These are phyloP conservation scores for Tapera naevia DNA, from an alignment of 2,797 vertebrate species.

Conservation along the genomic window DNA sequence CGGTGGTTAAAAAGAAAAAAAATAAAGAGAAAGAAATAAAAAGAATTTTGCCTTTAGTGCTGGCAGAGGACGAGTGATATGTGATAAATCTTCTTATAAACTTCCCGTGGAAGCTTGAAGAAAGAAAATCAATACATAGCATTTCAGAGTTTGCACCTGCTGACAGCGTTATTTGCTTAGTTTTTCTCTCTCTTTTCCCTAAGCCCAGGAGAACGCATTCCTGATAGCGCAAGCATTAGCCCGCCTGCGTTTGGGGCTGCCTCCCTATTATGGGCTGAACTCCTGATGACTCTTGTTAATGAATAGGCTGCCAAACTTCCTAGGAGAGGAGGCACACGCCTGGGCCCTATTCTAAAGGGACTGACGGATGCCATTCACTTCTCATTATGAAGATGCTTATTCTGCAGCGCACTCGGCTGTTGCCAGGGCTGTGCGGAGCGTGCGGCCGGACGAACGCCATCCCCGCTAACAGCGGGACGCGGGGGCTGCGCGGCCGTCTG, in stretches of 20 bases:
- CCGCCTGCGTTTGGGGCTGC: constrained; percentile 35
- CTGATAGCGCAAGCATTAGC: constrained; percentile 19
- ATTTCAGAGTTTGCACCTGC: constrained; percentile 22
- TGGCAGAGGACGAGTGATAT: not conserved
- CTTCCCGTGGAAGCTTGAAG: not conserved
- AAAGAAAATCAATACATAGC: constrained; percentile 8
- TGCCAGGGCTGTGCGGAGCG: constrained; percentile 75
- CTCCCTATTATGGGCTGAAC: constrained; percentile 73
- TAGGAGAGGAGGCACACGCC: constrained; percentile 70
- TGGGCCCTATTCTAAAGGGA: constrained; percentile 76
- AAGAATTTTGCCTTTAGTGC: not conserved
- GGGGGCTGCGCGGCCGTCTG: constrained; percentile 85
- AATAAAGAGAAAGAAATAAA: not conserved
- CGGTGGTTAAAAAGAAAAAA: not conserved
- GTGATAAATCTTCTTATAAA: constrained; percentile 27
- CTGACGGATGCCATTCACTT: constrained; percentile 80
- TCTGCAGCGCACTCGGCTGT: constrained; percentile 80
- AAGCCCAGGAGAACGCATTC: constrained; percentile 17
- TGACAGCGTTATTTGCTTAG: constrained; percentile 26
- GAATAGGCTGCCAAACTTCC: constrained; percentile 84
- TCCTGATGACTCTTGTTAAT: constrained; percentile 81
- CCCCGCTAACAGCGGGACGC: constrained; percentile 80
- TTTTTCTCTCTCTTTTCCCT: not conserved
- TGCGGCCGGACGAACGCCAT: not conserved
- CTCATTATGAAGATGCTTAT: constrained; percentile 86